These are phyloP conservation scores for Galeopterus variegatus DNA, from an alignment of 2,113 vertebrate genomes.

Conservation along the genomic window DNA sequence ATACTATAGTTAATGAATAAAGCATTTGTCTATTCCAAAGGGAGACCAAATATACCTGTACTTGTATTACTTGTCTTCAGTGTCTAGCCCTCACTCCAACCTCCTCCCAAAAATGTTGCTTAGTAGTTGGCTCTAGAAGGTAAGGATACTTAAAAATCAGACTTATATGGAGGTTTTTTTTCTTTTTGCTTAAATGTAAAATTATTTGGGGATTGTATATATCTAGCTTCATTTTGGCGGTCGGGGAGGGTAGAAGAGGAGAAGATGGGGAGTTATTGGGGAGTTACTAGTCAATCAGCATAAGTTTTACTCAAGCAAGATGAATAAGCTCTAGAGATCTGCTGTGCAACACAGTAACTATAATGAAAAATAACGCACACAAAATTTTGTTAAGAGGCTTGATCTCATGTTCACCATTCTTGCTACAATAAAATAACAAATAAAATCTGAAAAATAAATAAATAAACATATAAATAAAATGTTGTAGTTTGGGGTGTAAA, in stretches of 20 bases:
- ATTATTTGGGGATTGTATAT: not conserved
- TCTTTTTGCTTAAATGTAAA: not conserved
- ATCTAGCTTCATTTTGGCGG: not conserved
- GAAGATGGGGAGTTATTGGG: not conserved
- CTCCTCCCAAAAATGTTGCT: not conserved
- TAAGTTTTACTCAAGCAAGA: not conserved
- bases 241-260: not conserved
- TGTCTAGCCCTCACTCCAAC: too few relatives aligned
- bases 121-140: not conserved
- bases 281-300: not conserved
- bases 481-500: fast-evolving
- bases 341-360: not conserved
- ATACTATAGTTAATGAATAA: not conserved
- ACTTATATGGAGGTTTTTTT: not conserved
- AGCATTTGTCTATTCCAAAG: not conserved
- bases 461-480: not conserved
- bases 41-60: not conserved
- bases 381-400: not conserved
- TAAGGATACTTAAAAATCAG: not conserved
- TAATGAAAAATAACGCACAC: not conserved
- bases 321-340: not conserved
- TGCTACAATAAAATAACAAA: not conserved
- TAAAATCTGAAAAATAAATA: not conserved
- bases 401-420: not conserved
- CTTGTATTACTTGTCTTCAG: not conserved